phyloP scores from a whole-genome alignment of 2,888 invertebrate genomes.

The Yponomeuta cagnagella region DNA sequence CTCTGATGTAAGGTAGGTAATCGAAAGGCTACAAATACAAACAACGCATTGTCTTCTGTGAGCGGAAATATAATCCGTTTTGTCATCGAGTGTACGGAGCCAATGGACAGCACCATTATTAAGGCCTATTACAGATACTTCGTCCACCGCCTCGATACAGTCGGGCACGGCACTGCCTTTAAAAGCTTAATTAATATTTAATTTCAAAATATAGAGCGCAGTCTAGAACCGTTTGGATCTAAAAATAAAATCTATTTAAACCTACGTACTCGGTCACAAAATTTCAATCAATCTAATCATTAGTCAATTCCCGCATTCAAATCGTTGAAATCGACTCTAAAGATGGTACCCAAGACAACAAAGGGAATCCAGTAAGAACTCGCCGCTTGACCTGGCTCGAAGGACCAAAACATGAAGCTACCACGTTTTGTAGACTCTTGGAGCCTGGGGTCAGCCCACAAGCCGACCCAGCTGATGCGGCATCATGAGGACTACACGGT shows the following conservation, averaged over 20 bases:
- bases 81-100: not conserved
- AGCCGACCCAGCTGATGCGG: constrained; percentile 31
- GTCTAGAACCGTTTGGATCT: too few species aligned
- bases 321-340: not conserved
- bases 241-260: too few species aligned
- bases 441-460: constrained; percentile 20
- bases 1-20: too few species aligned
- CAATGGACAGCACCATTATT: not conserved
- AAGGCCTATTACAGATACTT: not conserved
- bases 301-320: too few species aligned
- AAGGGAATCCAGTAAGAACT: not conserved
- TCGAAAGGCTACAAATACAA: too few species aligned
- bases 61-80: not conserved
- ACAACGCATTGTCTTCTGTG: not conserved
- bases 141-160: not conserved
- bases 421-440: constrained; percentile 7
- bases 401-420: constrained; percentile 14
- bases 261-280: too few species aligned
- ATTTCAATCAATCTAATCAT: too few species aligned
- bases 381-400: not conserved
- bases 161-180: not conserved
- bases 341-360: not conserved
- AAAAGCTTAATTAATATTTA: not conserved
- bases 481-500: constrained; percentile 40
- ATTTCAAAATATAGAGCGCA: not conserved